Evolutionary conservation across 2,113 vertebrate genomes (phyloP).

Genomic region (Rhinolophus ferrumequinum): DNA sequence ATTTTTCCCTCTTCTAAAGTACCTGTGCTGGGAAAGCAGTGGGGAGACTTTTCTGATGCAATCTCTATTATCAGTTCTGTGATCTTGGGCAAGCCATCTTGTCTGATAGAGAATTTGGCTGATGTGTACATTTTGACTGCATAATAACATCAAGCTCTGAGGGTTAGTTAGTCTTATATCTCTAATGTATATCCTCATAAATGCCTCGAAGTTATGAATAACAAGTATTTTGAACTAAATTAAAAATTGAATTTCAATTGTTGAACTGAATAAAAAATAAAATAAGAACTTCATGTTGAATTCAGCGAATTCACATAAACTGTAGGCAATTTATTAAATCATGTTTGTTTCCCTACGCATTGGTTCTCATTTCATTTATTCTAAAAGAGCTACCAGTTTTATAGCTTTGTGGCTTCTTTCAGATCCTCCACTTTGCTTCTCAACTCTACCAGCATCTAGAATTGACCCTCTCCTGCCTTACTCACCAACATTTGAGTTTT

Average conservation of each 20-base stretch:
- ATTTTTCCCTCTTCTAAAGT: not conserved
- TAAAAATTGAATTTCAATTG: not conserved
- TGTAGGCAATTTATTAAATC: not conserved
- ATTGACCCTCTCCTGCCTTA: not conserved
- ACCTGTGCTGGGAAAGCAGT: not conserved
- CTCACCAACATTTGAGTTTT: not conserved
- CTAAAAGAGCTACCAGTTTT: not conserved
- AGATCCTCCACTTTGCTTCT: not conserved
- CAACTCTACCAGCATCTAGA: not conserved
- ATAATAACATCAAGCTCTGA: not conserved
- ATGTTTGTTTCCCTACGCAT: not conserved
- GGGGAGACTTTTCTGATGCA: not conserved
- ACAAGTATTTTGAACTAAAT: constrained; percentile 1
- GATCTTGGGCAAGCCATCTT: not conserved
- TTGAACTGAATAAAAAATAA: constrained; percentile 15
- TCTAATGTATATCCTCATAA: not conserved
- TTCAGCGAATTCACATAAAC: not conserved
- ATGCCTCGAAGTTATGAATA: not conserved
- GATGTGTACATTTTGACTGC: not conserved
- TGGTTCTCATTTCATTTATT: not conserved
- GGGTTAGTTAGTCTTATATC: not conserved
- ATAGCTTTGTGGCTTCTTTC: not conserved
- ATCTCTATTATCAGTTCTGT: not conserved
- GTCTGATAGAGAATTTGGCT: not conserved
- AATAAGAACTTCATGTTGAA: constrained; percentile 6